Percentiles rank a stretch among this genome's conserved stretches.
These are phyloP conservation scores for Chaenogobius annularis DNA, from an alignment of 2,113 vertebrate genomes.

Conservation along the genomic window DNA sequence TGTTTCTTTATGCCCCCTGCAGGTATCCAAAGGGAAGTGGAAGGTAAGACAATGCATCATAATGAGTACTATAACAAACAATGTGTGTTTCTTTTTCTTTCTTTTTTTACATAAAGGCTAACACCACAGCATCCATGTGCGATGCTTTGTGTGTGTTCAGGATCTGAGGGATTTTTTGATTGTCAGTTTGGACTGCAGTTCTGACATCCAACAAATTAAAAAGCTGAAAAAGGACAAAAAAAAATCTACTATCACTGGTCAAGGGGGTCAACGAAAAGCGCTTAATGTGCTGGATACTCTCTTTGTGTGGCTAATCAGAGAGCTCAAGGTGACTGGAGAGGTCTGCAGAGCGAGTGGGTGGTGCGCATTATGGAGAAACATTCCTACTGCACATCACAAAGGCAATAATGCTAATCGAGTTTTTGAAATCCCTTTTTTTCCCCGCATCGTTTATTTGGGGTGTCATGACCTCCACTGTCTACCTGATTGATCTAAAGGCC, in stretches of 20 bases:
- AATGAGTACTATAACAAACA: constrained; percentile 41
- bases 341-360: constrained; percentile 53
- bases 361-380: constrained; percentile 21
- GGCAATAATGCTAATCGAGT: constrained; percentile 30
- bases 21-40: constrained; percentile 76
- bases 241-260: constrained; percentile 51
- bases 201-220: constrained; percentile 71
- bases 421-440: constrained; percentile 31
- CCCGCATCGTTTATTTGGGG: constrained; percentile 13
- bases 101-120: constrained; percentile 47
- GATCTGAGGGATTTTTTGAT: constrained; percentile 61
- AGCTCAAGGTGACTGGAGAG: constrained; percentile 58
- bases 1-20: constrained; percentile 51
- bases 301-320: constrained; percentile 48
- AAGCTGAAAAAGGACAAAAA: constrained; percentile 53
- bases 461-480: constrained; percentile 6
- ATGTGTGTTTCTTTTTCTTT: constrained; percentile 30
- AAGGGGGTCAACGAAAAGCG: constrained; percentile 46
- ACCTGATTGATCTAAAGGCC: not conserved
- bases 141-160: constrained; percentile 42
- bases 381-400: constrained; percentile 38
- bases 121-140: constrained; percentile 36
- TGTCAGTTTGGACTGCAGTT: constrained; percentile 81
- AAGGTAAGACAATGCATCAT: constrained; percentile 76
- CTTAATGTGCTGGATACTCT: constrained; percentile 50